phyloP scores from a whole-genome alignment of 2,797 vertebrate genomes.

The Enteromius afrohamiltoni region DNA sequence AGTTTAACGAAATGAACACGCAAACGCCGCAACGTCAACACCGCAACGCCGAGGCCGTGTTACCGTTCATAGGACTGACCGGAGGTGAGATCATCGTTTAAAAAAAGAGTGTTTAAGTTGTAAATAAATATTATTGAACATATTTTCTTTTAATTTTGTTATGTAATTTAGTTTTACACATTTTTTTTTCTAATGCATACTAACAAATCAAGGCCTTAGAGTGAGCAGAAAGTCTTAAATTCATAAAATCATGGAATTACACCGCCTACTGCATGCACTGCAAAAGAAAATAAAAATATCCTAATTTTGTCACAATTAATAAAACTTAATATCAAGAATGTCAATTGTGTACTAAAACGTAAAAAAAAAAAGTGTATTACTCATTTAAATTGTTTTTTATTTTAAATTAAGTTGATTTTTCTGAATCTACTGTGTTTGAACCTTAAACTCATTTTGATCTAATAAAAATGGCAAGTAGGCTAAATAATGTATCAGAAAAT shows the following conservation, averaged over 20 bases:
- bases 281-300: background rate
- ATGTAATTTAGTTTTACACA: background rate
- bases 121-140: background rate
- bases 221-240: background rate
- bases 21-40: conserved; percentile 75
- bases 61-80: conserved; percentile 89
- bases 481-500: background rate
- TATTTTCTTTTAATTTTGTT: background rate
- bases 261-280: background rate
- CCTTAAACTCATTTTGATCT: background rate
- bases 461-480: background rate
- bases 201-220: background rate
- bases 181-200: background rate
- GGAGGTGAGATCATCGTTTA: conserved; percentile 77
- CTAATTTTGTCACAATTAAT: background rate
- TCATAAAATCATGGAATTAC: background rate
- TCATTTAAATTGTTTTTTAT: too few relatives aligned
- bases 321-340: too few relatives aligned
- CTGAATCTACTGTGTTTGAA: background rate
- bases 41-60: conserved; percentile 70
- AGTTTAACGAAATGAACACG: conserved; percentile 76
- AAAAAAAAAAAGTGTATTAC: too few relatives aligned
- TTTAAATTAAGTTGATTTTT: background rate
- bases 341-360: too few relatives aligned
- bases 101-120: too few relatives aligned